phyloP scores from a whole-genome alignment of 2,888 invertebrate species.

The Aelia acuminata region DNA sequence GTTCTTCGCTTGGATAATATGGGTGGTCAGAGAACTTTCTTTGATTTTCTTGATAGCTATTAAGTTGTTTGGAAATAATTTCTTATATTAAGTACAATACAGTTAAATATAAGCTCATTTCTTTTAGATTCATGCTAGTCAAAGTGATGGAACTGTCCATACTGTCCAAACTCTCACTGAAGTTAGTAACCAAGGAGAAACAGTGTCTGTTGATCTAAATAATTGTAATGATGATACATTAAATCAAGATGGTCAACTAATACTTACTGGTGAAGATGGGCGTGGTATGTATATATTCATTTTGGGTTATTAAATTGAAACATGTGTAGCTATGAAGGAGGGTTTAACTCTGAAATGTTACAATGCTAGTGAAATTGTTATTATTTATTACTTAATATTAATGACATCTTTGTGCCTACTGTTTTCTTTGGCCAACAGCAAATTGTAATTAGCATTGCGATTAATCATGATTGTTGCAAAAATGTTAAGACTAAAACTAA shows the following conservation, averaged over 20 bases:
- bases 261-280: constrained; percentile 94
- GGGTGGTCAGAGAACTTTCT: too few relatives aligned
- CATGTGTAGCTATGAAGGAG: neutral
- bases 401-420: too few relatives aligned
- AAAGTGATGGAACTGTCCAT: constrained; percentile 70
- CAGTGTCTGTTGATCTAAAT: constrained; percentile 89
- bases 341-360: too few relatives aligned
- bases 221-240: constrained; percentile 91
- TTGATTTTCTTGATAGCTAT: too few relatives aligned
- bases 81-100: neutral
- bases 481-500: too few relatives aligned
- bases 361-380: too few relatives aligned
- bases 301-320: constrained; percentile 38
- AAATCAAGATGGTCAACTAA: constrained; percentile 94
- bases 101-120: neutral
- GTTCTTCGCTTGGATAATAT: too few relatives aligned
- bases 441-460: too few relatives aligned
- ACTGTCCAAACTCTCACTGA: constrained; percentile 81
- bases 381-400: too few relatives aligned
- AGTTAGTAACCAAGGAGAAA: constrained; percentile 76
- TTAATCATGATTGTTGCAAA: too few relatives aligned
- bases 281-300: constrained; percentile 76
- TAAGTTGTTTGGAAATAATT: neutral
- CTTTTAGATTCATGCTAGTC: constrained; percentile 72
- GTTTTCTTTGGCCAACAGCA: too few relatives aligned